Percentiles rank a stretch among this genome's conserved stretches.
Evolutionary conservation across 2,113 vertebrate species (phyloP).

Genomic region (Alaudala cheleensis): DNA sequence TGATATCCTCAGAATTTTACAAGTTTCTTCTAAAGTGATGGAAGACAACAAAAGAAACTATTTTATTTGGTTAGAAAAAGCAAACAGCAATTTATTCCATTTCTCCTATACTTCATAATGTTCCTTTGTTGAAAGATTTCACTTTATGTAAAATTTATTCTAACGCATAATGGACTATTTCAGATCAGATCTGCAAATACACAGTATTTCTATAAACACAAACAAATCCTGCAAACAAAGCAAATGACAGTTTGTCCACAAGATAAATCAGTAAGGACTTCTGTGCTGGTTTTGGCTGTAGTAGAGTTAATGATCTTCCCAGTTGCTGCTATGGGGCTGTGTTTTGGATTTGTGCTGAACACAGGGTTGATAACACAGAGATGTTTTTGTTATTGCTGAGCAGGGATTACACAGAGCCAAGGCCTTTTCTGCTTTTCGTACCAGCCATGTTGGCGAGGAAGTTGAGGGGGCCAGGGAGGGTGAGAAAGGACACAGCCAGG

Average conservation of each 20-base stretch:
- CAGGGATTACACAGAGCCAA: not conserved
- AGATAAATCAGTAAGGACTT: not conserved
- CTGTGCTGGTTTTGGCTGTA: not conserved
- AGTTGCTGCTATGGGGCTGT: accelerated
- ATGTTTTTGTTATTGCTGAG: not conserved
- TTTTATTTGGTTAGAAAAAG: not conserved
- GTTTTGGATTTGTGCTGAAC: not conserved
- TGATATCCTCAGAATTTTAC: not conserved
- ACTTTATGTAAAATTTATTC: not conserved
- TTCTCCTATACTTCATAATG: not conserved
- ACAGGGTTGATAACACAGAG: not conserved
- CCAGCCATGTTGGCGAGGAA: accelerated
- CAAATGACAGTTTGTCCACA: not conserved
- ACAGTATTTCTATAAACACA: not conserved
- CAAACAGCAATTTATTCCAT: not conserved
- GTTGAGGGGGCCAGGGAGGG: accelerated
- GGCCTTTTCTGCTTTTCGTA: accelerated
- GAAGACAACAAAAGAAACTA: not conserved
- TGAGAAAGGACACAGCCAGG: not conserved
- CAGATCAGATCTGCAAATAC: not conserved
- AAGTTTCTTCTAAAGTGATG: not conserved
- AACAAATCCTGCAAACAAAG: not conserved
- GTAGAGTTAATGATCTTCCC: not conserved
- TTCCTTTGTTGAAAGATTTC: not conserved
- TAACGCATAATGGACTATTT: not conserved